Conservation (phyloP, 2,113 vertebrate species). For the Cyprinodon tularosa region DNA sequence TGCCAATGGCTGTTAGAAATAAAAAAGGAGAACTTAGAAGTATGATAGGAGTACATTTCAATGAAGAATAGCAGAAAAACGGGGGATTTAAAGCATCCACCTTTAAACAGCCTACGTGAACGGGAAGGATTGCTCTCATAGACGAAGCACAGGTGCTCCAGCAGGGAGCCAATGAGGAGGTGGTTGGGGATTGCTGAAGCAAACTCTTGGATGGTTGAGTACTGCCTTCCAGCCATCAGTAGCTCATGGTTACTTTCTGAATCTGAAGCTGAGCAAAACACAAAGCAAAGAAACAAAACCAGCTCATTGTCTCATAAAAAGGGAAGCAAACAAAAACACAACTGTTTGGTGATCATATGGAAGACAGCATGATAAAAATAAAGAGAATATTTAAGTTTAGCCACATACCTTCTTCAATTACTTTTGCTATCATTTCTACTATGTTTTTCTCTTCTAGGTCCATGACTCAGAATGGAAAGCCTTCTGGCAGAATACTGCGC, state of each 20-base stretch:
- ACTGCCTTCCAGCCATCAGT: conserved; percentile 73
- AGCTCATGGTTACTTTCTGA: conserved; percentile 81
- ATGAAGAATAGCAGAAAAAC: no score
- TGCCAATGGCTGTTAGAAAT: conserved; percentile 85
- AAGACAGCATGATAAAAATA: not conserved
- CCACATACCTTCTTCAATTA: conserved; percentile 80
- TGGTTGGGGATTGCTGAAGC: conserved; percentile 93
- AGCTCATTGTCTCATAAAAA: not conserved
- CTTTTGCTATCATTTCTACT: conserved; percentile 75
- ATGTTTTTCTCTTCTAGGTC: conserved; percentile 70
- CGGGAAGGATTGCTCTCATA: conserved; percentile 87
- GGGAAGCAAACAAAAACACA: not conserved
- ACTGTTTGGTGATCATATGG: not conserved
- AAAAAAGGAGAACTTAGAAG: not conserved
- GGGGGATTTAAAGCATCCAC: conserved; percentile 62
- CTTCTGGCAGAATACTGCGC: not conserved
- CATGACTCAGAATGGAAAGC: conserved; percentile 63
- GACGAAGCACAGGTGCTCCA: conserved; percentile 93
- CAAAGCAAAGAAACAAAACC: not conserved
- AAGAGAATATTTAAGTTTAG: not conserved
- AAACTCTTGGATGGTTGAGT: conserved; percentile 83
- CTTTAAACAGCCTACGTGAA: conserved; percentile 88
- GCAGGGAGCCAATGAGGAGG: conserved; percentile 89
- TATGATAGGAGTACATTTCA: not conserved
- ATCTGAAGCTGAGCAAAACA: conserved; percentile 84